Percentiles rank a stretch among this genome's conserved stretches.
Evolutionary conservation across 1,140 invertebrate species (phyloP).

Genomic region (Pogonomyrmex barbatus): DNA sequence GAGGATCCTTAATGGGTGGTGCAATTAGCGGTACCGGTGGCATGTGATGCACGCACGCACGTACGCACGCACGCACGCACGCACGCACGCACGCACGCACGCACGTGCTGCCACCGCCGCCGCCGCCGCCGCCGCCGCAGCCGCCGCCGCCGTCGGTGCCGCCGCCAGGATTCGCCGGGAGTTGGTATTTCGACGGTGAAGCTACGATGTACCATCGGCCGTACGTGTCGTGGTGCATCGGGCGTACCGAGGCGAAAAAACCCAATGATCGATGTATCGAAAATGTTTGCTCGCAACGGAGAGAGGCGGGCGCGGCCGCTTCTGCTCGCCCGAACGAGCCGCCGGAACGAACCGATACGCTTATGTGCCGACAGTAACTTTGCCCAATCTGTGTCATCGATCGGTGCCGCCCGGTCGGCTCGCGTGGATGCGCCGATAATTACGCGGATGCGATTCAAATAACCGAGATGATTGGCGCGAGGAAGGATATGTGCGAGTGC

Average conservation of each 20-base stretch:
- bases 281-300: slow-evolving; percentile 39
- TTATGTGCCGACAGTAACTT: slow-evolving; percentile 43
- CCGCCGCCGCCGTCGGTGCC: no score
- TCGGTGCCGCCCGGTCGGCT: slow-evolving; percentile 18
- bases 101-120: not conserved
- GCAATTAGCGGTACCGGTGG: slow-evolving; percentile 75
- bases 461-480: slow-evolving; percentile 56
- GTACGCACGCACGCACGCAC: not conserved
- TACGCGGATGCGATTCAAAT: slow-evolving; percentile 63
- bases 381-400: slow-evolving; percentile 58
- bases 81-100: not conserved
- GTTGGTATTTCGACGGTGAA: not conserved
- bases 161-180: not conserved
- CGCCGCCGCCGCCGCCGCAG: not conserved
- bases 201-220: not conserved
- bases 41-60: slow-evolving; percentile 65
- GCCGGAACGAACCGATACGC: slow-evolving; percentile 56
- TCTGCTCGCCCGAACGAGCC: slow-evolving; percentile 4
- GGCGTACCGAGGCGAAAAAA: slow-evolving; percentile 23
- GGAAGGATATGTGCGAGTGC: slow-evolving; percentile 30
- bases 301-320: not conserved
- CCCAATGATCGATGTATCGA: slow-evolving; percentile 70
- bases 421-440: slow-evolving; percentile 54
- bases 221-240: not conserved
- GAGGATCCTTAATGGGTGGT: slow-evolving; percentile 75